Evolutionary conservation across 2,113 vertebrate genomes (phyloP).

Genomic region (Solea solea): DNA sequence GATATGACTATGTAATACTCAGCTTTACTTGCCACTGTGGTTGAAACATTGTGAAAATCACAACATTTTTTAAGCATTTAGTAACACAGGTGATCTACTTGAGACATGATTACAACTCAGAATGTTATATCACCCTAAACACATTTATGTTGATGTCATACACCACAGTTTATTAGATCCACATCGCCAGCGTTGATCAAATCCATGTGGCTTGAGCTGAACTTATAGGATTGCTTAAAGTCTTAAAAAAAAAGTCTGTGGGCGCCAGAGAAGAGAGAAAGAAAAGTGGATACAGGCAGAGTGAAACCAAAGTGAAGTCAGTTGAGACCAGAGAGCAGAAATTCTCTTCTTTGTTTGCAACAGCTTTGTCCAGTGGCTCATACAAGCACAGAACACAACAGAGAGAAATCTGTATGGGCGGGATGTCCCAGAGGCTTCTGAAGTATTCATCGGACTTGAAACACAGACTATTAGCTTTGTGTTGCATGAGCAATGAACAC

Average conservation of each 20-base stretch:
- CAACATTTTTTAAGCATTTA: no score
- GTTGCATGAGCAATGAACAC: constrained; percentile 37
- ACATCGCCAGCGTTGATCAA: no score
- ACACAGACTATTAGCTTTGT: constrained; percentile 40
- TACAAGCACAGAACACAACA: constrained; percentile 15
- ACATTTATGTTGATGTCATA: neutral
- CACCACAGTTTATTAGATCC: neutral
- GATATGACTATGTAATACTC: no score
- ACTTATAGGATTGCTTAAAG: no score
- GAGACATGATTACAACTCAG: no score
- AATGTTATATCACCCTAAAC: no score
- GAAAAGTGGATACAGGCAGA: constrained; percentile 6
- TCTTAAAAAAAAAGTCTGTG: neutral
- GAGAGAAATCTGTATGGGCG: constrained; percentile 36
- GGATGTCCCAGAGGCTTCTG: constrained; percentile 38
- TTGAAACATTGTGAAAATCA: no score
- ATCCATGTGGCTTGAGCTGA: no score
- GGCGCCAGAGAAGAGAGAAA: neutral
- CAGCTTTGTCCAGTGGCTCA: constrained; percentile 28
- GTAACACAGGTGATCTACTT: no score
- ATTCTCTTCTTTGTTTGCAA: constrained; percentile 31
- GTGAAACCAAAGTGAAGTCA: constrained; percentile 21
- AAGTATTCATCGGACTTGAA: constrained; percentile 53
- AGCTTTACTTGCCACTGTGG: no score
- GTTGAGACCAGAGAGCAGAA: constrained; percentile 14